Base-by-base conservation (phyloP, 2,113 vertebrate genomes). In the Pao palembangensis region DNA sequence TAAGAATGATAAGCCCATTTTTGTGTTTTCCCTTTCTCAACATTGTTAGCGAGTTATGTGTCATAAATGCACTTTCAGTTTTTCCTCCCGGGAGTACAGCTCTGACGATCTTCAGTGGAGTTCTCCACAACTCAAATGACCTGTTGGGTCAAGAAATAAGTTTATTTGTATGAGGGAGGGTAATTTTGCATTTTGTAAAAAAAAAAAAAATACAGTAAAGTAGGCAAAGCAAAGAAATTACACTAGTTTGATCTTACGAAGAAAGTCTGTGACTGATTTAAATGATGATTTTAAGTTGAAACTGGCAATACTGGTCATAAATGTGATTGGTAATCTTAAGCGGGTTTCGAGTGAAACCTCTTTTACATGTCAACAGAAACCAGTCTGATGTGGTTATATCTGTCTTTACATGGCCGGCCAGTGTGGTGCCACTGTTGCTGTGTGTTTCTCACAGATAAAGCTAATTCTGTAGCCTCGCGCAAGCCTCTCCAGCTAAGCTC, bases 341-440 rank as follows among this genome's bases (percentile, higher is more conserved):
- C 81, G 69, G 78, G 61, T 72, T 65, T 74, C 51, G 71, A 66
- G 68, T 69, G 61, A 31, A 81, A 79, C 77, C 74, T 67, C 56
- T 63, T 75, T 75, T 59, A 52, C 71, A 80, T 80, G 85, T 86
- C 87, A 90, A 84, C 79, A 89, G 87, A 87, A 81, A 80, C 73
- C 44, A 44, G 52, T 70, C 63, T 78, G 84, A 76, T 61, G 71
- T 68, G 75, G 51, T 66, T 51, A 63, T 84, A 72, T 86, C 78
- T 79, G 70, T 58, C 63, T 58, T 41, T 1, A 20, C 74, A 79
- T 85, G 80, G 83, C 79, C 72, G 79, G 79, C 58, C 75, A 58
- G 59, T 63, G 69, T 71, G 78, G 69, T 79, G 80, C 81, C 62
- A 74, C 69, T 58, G 59, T 53, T 61, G 51, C 55, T 55, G 73